These are phyloP conservation scores for Cloeon dipterum DNA, from an alignment of 2,888 invertebrate species.

Conservation along the genomic window DNA sequence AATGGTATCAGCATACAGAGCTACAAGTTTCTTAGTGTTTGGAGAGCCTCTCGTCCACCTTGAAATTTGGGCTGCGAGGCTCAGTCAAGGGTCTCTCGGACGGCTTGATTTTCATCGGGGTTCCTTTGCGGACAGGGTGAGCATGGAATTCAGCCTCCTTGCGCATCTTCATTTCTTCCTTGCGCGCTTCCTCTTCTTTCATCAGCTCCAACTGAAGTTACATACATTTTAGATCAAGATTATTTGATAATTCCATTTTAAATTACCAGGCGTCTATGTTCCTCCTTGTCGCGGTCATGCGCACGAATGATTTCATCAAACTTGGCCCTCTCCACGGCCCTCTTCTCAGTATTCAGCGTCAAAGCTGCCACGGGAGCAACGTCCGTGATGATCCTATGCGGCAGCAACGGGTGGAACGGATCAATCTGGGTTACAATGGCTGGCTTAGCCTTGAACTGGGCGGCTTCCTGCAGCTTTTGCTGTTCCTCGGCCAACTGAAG, in stretches of 20 bases:
- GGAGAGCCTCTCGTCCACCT: too few relatives aligned
- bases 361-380: slow-evolving; percentile 24
- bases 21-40: too few relatives aligned
- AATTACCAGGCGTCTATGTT: too few relatives aligned
- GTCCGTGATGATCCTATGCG: slow-evolving; percentile 21
- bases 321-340: slow-evolving; percentile 33
- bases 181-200: slow-evolving; percentile 16
- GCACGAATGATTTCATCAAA: slow-evolving; percentile 27
- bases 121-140: slow-evolving; percentile 32
- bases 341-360: slow-evolving; percentile 34
- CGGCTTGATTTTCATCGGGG: slow-evolving; percentile 11
- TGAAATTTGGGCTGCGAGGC: neutral
- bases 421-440: slow-evolving; percentile 33
- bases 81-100: neutral
- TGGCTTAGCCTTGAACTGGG: slow-evolving; percentile 34
- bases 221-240: slow-evolving; percentile 4
- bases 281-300: slow-evolving; percentile 28
- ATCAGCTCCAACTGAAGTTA: slow-evolving; percentile 14
- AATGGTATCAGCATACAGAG: too few relatives aligned
- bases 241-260: too few relatives aligned
- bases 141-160: slow-evolving; percentile 20
- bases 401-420: slow-evolving; percentile 36
- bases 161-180: slow-evolving; percentile 22
- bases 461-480: slow-evolving; percentile 11
- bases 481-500: slow-evolving; percentile 17